Percentiles rank a stretch among this genome's conserved stretches.
Evolutionary conservation across 2,113 vertebrate genomes (phyloP).

Genomic region (Semnornis frantzii): DNA sequence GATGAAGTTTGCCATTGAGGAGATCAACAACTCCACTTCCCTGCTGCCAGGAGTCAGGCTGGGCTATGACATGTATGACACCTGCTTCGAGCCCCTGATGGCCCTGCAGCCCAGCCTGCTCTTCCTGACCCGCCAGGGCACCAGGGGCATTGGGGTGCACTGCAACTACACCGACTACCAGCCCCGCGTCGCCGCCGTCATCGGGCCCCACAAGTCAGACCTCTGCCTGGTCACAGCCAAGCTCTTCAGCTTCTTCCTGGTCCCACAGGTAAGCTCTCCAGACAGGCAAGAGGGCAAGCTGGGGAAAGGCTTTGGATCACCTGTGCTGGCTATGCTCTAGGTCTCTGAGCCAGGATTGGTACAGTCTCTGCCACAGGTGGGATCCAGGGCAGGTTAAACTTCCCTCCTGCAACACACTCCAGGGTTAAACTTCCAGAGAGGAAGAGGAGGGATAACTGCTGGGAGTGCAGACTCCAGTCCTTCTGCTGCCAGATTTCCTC

Average conservation of each 20-base stretch:
- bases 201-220: constrained; percentile 82
- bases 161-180: constrained; percentile 85
- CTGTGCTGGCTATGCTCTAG: rapidly evolving
- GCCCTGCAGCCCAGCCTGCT: constrained; percentile 80
- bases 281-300: neutral
- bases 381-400: neutral
- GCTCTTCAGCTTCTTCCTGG: constrained; percentile 83
- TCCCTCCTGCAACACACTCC: neutral
- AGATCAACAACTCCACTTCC: constrained; percentile 83
- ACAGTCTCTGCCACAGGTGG: too few relatives aligned
- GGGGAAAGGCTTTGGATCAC: neutral
- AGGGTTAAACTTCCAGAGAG: neutral
- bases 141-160: neutral
- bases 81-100: constrained; percentile 73
- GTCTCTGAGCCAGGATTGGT: neutral
- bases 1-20: constrained; percentile 86
- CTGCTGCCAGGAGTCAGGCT: constrained; percentile 82
- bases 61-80: constrained; percentile 82
- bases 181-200: constrained; percentile 80
- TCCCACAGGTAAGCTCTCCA: constrained; percentile 82
- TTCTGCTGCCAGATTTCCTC: too few relatives aligned
- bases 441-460: neutral
- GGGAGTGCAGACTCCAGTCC: neutral
- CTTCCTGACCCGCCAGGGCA: constrained; percentile 68
- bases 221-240: constrained; percentile 80